Conservation (phyloP, 1,140 invertebrate genomes). For the Drosophila kepulauana region DNA sequence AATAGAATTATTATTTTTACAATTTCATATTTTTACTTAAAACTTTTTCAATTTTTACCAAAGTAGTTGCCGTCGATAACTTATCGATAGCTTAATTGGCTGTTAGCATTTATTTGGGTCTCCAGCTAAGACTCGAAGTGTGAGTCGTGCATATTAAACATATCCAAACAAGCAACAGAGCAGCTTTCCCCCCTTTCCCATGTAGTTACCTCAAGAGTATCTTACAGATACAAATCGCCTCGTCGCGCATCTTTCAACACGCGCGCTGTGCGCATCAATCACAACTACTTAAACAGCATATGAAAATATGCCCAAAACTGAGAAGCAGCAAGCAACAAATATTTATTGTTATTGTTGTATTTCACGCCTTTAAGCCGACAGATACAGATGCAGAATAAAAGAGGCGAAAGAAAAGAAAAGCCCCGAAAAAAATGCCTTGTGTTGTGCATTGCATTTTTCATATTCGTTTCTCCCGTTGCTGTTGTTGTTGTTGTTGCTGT, state of each 20-base stretch:
- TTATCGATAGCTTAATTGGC: constrained; percentile 1
- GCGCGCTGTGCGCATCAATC: constrained; percentile 70
- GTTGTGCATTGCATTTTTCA: constrained; percentile 58
- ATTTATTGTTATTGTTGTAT: constrained; percentile 74
- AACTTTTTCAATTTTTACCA: not conserved
- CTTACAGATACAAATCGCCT: constrained; percentile 73
- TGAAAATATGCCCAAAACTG: constrained; percentile 66
- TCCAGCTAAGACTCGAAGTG: not conserved
- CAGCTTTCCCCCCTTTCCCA: not conserved
- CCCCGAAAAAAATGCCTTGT: constrained; percentile 55
- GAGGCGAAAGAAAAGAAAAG: constrained; percentile 55
- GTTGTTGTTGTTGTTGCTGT: constrained; percentile 18
- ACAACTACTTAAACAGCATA: constrained; percentile 77
- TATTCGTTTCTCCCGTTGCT: constrained; percentile 22
- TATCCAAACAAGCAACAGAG: constrained; percentile 35
- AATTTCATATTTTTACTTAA: not conserved
- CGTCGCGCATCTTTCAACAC: constrained; percentile 78
- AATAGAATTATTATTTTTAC: no score
- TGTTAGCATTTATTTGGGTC: not conserved
- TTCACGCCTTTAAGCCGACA: constrained; percentile 81
- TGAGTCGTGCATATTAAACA: constrained; percentile 53
- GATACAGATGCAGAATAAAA: constrained; percentile 55
- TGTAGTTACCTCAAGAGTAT: constrained; percentile 40
- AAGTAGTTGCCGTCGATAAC: not conserved
- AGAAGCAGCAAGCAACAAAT: constrained; percentile 59